Percentiles rank a stretch among this genome's conserved stretches.
Conservation (phyloP, 2,888 invertebrate species). For the Spicauda simplicius region DNA sequence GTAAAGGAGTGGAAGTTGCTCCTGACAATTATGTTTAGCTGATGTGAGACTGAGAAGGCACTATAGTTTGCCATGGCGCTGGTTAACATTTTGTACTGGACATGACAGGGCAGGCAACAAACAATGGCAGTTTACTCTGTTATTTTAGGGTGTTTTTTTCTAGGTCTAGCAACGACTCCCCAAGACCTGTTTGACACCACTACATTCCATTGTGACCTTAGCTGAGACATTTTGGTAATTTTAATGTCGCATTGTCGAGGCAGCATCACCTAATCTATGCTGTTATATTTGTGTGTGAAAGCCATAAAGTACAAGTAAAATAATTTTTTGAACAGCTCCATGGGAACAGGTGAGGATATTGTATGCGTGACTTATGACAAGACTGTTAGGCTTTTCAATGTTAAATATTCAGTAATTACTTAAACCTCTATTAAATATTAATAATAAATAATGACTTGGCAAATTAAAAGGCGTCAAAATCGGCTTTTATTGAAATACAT, state of each 20-base stretch:
- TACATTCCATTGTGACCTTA: slow-evolving; percentile 73
- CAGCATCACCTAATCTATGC: slow-evolving; percentile 78
- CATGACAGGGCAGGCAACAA: slow-evolving; percentile 51
- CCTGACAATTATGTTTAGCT: slow-evolving; percentile 72
- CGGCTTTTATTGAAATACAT: slow-evolving; percentile 47
- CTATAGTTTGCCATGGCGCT: slow-evolving; percentile 59
- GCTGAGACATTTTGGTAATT: slow-evolving; percentile 76
- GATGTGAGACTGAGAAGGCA: slow-evolving; percentile 65
- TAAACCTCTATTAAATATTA: slow-evolving; percentile 48
- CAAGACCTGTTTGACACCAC: slow-evolving; percentile 69
- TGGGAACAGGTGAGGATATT: slow-evolving; percentile 82
- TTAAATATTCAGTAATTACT: slow-evolving; percentile 46
- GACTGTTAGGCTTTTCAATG: slow-evolving; percentile 46
- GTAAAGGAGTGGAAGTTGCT: slow-evolving; percentile 69
- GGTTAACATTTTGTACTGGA: slow-evolving; percentile 51
- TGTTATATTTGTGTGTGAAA: slow-evolving; percentile 80
- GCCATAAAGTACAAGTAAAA: slow-evolving; percentile 78
- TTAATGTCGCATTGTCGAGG: slow-evolving; percentile 79
- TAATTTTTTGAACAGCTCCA: slow-evolving; percentile 84
- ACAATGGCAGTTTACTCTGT: slow-evolving; percentile 61
- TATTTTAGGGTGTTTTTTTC: slow-evolving; percentile 84
- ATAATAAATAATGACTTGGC: slow-evolving; percentile 57
- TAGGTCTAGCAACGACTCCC: slow-evolving; percentile 73
- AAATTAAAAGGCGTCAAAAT: slow-evolving; percentile 54
- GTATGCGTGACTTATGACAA: slow-evolving; percentile 74